Conservation (phyloP, 2,888 invertebrate species). For the Papilio protenor region DNA sequence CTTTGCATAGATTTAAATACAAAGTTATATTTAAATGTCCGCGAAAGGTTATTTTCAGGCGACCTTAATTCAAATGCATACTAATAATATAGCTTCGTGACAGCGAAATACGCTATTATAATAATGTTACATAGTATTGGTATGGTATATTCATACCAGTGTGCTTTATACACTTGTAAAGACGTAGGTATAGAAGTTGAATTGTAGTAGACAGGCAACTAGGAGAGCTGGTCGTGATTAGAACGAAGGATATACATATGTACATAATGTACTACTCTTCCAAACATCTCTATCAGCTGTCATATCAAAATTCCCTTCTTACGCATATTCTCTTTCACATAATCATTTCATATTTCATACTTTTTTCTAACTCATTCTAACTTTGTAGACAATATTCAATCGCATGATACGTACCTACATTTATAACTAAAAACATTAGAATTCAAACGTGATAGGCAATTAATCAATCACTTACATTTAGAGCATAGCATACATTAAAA, state of each 20-base stretch:
- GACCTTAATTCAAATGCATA: slow-evolving; percentile 8
- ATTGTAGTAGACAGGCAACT: not conserved
- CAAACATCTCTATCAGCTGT: too few species aligned
- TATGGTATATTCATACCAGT: not conserved
- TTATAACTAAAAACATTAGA: not conserved
- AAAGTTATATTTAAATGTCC: not conserved
- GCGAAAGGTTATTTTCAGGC: slow-evolving; percentile 3
- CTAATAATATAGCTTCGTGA: not conserved
- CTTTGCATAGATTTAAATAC: not conserved
- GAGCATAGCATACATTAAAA: not conserved
- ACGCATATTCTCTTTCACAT: too few species aligned
- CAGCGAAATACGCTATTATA: not conserved
- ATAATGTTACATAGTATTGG: not conserved
- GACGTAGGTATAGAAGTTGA: not conserved
- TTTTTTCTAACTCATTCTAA: too few species aligned
- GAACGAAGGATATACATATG: not conserved
- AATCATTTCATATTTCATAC: too few species aligned
- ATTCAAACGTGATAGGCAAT: not conserved
- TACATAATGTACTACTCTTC: too few species aligned
- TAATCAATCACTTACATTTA: not conserved
- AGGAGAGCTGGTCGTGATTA: not conserved
- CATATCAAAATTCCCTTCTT: too few species aligned
- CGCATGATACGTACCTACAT: not conserved
- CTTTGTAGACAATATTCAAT: too few species aligned
- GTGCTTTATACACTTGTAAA: not conserved